Percentiles rank a stretch among this genome's conserved stretches.
These are phyloP conservation scores for Epinotia brunnichana DNA, from an alignment of 2,888 invertebrate genomes.

Conservation along the genomic window DNA sequence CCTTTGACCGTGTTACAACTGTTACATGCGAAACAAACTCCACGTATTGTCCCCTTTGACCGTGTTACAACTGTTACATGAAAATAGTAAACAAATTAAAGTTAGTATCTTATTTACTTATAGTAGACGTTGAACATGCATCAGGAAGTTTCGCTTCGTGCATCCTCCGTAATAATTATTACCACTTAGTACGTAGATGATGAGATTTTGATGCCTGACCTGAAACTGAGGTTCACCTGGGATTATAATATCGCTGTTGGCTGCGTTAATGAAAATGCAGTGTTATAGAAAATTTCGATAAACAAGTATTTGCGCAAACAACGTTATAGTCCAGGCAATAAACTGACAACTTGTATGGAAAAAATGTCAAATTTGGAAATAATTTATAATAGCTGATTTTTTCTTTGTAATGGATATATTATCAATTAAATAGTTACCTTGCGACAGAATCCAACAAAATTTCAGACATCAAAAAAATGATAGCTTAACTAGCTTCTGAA, in stretches of 20 bases:
- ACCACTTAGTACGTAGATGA: background rate
- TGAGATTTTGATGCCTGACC: slow-evolving; percentile 10
- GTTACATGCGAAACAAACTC: too few species aligned
- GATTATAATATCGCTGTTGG: slow-evolving; percentile 5
- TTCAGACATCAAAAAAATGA: too few species aligned
- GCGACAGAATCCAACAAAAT: too few species aligned
- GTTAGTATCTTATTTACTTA: background rate
- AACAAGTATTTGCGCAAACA: too few species aligned
- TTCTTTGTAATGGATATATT: too few species aligned
- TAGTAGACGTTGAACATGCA: background rate
- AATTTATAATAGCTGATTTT: too few species aligned
- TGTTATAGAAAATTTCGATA: background rate
- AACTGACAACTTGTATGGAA: too few species aligned
- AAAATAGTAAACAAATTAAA: slow-evolving; percentile 2
- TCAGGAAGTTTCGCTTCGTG: background rate
- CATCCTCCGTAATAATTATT: slow-evolving; percentile 12
- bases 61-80: background rate
- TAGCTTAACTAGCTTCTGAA: too few species aligned
- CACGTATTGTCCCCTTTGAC: background rate
- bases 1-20: too few species aligned
- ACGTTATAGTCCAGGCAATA: too few species aligned
- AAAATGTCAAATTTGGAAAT: too few species aligned
- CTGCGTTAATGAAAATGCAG: background rate
- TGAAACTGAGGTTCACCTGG: background rate
- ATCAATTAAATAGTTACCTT: too few species aligned